Evolutionary conservation across 1,140 invertebrate genomes (phyloP), one percentile per base, ranked within the genome.

Genomic region (Danaus melanippus): DNA sequence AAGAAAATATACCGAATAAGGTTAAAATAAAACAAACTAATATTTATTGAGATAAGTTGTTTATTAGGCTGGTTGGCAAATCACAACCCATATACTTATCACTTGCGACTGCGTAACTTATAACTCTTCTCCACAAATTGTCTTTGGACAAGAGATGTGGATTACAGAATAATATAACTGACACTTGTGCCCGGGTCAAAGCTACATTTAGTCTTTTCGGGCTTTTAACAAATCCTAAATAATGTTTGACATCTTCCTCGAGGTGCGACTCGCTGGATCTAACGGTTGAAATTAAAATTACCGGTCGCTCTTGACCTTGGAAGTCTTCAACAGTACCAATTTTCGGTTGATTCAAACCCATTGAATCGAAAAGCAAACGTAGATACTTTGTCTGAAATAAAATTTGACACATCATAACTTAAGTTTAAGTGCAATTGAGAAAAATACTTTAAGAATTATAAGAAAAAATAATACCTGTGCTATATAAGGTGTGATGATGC

Each of bases 241-340:
- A 67, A 62, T 92, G 86, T 60, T 85, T 89, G 3, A 89, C 52
- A 69, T 95, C 93, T 1, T 85, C 67, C 0, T 79, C 11, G 15
- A 86, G 32, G 11, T 71, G 48, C 44, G 80, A 57, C 3, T 88
- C 83, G 9, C 85, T 76, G 0, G 93, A 92, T 56, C 96, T 90
- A 1, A 98, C 97, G 0, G 94, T 93, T 3, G 95, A 96, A 44
- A 99, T 88, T 1, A 98, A 91, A 42, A 98, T 95, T 2, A 96
- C 90, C 46, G 92, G 91, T 52, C 92, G 89, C 83, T 98, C 97
- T 87, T 97, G 93, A 7, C 97, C 97, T 86, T 99, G 97, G 79
- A 98, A 98, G 77, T 98, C 97, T 89, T 99, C 97, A 1, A 98
- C 96, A 8, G 94, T 95, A 0, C 96, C 97, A 42, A 98, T 90